Evolutionary conservation across 2,797 vertebrate genomes (phyloP).

Genomic region (Cetoscarus ocellatus): DNA sequence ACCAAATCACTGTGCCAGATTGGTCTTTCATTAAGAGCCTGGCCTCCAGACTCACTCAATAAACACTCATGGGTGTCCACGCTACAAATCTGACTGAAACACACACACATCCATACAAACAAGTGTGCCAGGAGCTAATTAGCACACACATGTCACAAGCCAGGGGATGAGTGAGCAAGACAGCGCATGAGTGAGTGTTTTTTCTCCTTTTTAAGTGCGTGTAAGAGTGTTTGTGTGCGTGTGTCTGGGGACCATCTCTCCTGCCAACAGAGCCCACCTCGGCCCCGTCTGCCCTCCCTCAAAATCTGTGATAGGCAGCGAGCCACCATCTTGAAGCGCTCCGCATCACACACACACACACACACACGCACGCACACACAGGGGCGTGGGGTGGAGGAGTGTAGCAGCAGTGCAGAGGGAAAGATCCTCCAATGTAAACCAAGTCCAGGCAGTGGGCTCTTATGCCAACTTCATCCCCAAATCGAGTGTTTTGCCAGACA

Average conservation of each 20-base stretch:
- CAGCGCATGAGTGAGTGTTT: constrained; percentile 30
- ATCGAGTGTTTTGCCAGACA: constrained; percentile 42
- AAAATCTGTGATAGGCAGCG: constrained; percentile 61
- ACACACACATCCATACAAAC: not conserved
- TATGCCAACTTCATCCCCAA: constrained; percentile 49
- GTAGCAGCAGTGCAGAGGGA: constrained; percentile 38
- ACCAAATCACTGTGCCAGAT: constrained; percentile 63
- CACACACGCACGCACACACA: not conserved
- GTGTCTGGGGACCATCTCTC: constrained; percentile 30
- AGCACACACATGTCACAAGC: constrained; percentile 63
- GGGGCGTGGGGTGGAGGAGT: constrained; percentile 29
- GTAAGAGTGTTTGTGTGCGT: constrained; percentile 7
- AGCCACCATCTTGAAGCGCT: constrained; percentile 56
- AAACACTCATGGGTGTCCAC: constrained; percentile 66
- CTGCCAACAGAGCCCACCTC: constrained; percentile 52
- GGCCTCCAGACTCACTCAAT: constrained; percentile 67
- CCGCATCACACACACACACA: constrained; percentile 3
- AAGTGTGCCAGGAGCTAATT: constrained; percentile 67
- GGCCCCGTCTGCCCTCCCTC: constrained; percentile 48
- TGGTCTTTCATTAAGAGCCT: constrained; percentile 73
- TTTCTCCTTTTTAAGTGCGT: constrained; percentile 27
- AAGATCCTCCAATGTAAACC: constrained; percentile 52
- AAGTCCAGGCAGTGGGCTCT: constrained; percentile 51
- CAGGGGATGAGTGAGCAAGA: constrained; percentile 50
- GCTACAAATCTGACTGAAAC: constrained; percentile 50